Evolutionary conservation across 2,888 invertebrate species (phyloP).

Genomic region (Crossocerus cetratus): DNA sequence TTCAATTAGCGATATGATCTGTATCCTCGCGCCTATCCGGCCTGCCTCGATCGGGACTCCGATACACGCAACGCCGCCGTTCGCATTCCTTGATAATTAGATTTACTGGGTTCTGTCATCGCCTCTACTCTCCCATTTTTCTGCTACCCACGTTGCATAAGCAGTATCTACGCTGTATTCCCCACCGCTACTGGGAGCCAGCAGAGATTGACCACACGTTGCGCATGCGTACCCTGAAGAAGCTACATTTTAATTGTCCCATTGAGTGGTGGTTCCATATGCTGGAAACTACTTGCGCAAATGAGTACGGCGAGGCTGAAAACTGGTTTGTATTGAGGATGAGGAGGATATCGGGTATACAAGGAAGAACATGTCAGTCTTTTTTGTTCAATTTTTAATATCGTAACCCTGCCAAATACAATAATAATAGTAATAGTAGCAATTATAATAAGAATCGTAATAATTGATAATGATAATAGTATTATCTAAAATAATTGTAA

Average conservation of each 20-base stretch:
- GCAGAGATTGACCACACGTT: too few species aligned
- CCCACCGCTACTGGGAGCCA: too few species aligned
- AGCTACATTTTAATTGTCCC: too few species aligned
- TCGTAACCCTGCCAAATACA: slow-evolving; percentile 77
- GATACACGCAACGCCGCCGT: background rate
- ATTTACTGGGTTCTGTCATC: too few species aligned
- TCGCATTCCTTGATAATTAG: background rate
- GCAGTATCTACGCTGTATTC: too few species aligned
- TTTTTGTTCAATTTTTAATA: slow-evolving; percentile 70
- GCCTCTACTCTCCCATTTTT: too few species aligned
- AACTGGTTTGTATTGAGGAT: background rate
- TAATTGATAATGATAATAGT: slow-evolving; percentile 65
- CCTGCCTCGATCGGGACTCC: background rate
- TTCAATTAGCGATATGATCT: slow-evolving; percentile 41
- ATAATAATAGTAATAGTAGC: slow-evolving; percentile 65
- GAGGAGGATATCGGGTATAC: background rate
- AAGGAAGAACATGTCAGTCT: slow-evolving; percentile 23
- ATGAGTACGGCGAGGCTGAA: background rate
- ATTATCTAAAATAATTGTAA: slow-evolving; percentile 73
- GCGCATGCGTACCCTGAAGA: too few species aligned
- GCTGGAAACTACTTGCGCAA: background rate
- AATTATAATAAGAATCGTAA: slow-evolving; percentile 64
- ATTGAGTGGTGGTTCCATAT: too few species aligned
- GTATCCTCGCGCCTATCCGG: background rate
- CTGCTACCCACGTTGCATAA: too few species aligned